Evolutionary conservation across 2,888 invertebrate species (phyloP).

Genomic region (Ormyrus nitidulus): DNA sequence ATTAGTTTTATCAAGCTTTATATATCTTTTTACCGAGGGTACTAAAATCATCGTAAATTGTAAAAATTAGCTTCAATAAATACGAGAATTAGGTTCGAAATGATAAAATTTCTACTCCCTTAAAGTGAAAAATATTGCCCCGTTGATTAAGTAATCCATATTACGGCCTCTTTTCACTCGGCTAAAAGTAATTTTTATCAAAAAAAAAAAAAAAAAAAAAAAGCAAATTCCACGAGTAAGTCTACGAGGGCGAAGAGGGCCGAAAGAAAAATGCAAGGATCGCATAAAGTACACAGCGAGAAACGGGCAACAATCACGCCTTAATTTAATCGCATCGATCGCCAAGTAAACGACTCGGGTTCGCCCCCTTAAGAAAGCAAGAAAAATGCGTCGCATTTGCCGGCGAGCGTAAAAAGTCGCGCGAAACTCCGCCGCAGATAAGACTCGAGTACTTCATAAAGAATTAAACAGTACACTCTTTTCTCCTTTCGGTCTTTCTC

Average conservation of each 20-base stretch:
- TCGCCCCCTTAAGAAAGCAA: not conserved
- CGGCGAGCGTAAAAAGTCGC: constrained; percentile 34
- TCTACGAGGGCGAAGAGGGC: not conserved
- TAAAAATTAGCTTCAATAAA: no score
- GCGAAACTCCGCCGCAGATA: constrained; percentile 35
- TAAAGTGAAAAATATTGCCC: no score
- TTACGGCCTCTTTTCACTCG: not conserved
- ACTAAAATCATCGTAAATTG: no score
- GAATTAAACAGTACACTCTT: constrained; percentile 39
- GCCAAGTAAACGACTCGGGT: not conserved
- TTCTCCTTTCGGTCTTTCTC: not conserved
- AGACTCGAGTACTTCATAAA: constrained; percentile 45
- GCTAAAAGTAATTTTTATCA: not conserved
- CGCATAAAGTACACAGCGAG: not conserved
- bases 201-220: not conserved
- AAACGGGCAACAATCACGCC: constrained; percentile 14
- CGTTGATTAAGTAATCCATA: not conserved
- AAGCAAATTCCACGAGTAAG: no score
- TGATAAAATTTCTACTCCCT: no score
- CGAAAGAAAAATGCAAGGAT: not conserved
- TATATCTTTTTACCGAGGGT: no score
- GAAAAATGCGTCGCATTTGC: constrained; percentile 28
- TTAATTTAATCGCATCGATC: constrained; percentile 40
- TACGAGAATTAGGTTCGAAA: no score
- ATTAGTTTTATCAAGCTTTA: no score